These are phyloP conservation scores for Neoarius graeffei DNA, from an alignment of 2,113 vertebrate genomes.

Conservation along the genomic window DNA sequence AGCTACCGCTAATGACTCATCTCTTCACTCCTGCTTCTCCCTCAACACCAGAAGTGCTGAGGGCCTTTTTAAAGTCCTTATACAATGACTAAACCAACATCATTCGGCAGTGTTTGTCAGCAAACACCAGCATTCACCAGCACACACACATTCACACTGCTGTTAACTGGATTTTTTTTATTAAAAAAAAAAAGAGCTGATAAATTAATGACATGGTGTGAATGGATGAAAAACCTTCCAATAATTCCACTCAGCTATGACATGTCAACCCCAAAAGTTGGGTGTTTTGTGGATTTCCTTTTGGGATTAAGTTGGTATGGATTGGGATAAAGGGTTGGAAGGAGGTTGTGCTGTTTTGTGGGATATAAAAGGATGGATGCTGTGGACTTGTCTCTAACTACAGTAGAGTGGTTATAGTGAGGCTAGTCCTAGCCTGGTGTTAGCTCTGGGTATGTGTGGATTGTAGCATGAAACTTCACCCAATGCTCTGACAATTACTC, in stretches of 20 bases:
- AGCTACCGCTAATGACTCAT: constrained; percentile 37
- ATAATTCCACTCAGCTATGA: not conserved
- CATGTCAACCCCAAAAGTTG: not conserved
- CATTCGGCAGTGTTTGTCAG: not conserved
- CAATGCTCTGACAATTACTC: not conserved
- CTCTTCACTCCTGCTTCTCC: constrained; percentile 23
- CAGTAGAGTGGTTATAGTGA: constrained; percentile 4
- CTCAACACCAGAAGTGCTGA: constrained; percentile 1
- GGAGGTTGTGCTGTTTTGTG: not conserved
- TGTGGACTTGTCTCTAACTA: not conserved
- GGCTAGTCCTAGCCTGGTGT: constrained; percentile 12
- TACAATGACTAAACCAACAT: not conserved
- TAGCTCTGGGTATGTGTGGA: not conserved
- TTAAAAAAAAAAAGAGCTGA: not conserved
- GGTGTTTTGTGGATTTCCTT: constrained; percentile 12
- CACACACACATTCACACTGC: not conserved
- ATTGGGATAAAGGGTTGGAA: not conserved
- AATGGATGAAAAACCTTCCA: not conserved
- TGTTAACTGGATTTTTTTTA: not conserved
- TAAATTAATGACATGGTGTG: constrained; percentile 5
- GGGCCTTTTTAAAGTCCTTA: not conserved
- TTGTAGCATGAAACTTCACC: not conserved
- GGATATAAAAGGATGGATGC: no score
- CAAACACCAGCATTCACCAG: not conserved
- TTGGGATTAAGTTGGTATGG: not conserved